phyloP scores from a whole-genome alignment of 2,113 vertebrate genomes.

The Hippotragus niger region DNA sequence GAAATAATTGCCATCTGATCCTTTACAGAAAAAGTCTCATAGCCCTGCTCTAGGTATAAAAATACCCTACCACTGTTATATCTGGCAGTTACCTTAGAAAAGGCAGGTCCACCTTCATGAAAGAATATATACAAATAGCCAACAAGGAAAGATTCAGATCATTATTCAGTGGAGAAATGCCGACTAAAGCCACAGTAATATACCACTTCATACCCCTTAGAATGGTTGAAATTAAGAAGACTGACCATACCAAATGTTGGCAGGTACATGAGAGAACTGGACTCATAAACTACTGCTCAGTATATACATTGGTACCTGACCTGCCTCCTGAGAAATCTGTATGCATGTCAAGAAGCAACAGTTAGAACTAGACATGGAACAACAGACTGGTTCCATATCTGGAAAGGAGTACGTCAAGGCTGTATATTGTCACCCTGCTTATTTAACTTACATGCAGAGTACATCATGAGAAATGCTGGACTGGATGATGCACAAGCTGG shows the following conservation, averaged over 20 bases:
- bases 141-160: neutral
- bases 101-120: neutral
- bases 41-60: neutral
- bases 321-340: neutral
- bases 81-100: neutral
- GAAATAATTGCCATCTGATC: neutral
- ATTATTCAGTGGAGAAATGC: neutral
- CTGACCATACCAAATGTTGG: neutral
- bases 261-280: neutral
- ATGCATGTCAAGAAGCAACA: neutral
- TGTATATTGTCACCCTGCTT: neutral
- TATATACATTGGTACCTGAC: neutral
- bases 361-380: neutral
- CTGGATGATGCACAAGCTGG: neutral
- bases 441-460: neutral
- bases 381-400: neutral
- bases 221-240: neutral
- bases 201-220: neutral
- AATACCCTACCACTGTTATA: neutral
- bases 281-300: neutral
- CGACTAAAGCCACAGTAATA: neutral
- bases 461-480: neutral
- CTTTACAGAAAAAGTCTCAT: conserved; percentile 14
- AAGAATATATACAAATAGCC: neutral
- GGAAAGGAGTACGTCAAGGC: neutral